phyloP scores from a whole-genome alignment of 2,888 invertebrate species.

The Lycocerus yunnanus region DNA sequence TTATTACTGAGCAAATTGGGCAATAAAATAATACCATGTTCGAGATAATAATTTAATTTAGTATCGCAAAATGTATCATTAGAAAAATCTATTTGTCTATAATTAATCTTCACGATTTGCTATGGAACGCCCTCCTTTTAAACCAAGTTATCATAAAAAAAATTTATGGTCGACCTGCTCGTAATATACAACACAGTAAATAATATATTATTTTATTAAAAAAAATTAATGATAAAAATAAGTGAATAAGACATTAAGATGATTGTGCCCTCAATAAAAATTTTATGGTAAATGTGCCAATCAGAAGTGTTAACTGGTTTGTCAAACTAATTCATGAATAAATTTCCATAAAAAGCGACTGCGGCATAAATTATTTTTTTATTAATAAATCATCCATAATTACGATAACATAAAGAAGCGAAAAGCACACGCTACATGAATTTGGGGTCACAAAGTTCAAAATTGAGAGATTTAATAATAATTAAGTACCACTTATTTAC shows the following conservation, averaged over 20 bases:
- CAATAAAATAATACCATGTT: not conserved
- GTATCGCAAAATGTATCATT: not conserved
- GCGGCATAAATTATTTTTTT: not conserved
- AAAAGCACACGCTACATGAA: not conserved
- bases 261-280: not conserved
- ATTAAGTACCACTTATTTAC: not conserved
- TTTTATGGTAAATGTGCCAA: not conserved
- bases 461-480: not conserved
- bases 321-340: slow-evolving; percentile 1
- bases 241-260: not conserved
- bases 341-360: not conserved
- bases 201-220: not conserved
- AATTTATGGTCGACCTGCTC: not conserved
- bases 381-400: not conserved
- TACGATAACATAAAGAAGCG: not conserved
- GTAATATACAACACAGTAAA: not conserved
- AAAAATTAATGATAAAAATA: not conserved
- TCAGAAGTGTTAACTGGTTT: not conserved
- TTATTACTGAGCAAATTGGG: no score
- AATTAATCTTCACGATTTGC: not conserved
- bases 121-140: not conserved
- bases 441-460: not conserved
- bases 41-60: not conserved
- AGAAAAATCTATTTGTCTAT: not conserved
- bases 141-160: not conserved